phyloP scores from a whole-genome alignment of 2,888 invertebrate species.

The Xylocampa areola region DNA sequence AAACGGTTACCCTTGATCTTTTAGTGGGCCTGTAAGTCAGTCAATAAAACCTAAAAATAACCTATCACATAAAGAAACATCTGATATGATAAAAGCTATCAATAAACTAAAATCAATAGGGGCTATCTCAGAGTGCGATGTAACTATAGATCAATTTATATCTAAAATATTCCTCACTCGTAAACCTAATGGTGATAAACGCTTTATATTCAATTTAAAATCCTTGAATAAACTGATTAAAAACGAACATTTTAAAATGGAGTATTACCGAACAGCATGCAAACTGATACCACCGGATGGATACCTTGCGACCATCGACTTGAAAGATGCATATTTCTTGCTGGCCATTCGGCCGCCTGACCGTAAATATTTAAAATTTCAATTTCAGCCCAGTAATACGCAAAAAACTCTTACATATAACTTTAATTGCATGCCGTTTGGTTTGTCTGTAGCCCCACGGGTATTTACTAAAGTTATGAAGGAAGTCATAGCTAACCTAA shows the following conservation, averaged over 20 bases:
- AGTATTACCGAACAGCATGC: no score
- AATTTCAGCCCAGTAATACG: conserved; percentile 1
- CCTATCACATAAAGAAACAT: not conserved
- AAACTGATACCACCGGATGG: conserved; percentile 1
- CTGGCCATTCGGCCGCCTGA: no score
- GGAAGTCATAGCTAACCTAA: conserved; percentile 5
- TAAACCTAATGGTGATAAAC: conserved; percentile 2
- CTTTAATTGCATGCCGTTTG: conserved; percentile 13
- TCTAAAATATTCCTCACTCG: conserved; percentile 6
- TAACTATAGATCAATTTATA: conserved; percentile 1
- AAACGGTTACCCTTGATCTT: no score
- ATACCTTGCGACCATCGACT: conserved; percentile 4
- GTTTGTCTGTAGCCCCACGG: conserved; percentile 7
- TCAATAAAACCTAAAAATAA: not conserved
- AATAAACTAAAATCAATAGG: conserved; percentile 2
- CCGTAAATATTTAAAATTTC: conserved; percentile 3
- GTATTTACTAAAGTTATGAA: conserved; percentile 14
- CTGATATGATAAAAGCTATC: not conserved
- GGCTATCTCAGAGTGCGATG: not conserved
- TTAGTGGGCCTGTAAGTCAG: not conserved
- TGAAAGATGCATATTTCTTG: no score
- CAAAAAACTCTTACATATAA: not conserved
- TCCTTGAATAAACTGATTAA: not conserved
- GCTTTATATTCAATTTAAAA: conserved; percentile 9
- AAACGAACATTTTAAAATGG: conserved; percentile 2